Evolutionary conservation across 2,113 vertebrate species (phyloP).

Genomic region (Salvator merianae): DNA sequence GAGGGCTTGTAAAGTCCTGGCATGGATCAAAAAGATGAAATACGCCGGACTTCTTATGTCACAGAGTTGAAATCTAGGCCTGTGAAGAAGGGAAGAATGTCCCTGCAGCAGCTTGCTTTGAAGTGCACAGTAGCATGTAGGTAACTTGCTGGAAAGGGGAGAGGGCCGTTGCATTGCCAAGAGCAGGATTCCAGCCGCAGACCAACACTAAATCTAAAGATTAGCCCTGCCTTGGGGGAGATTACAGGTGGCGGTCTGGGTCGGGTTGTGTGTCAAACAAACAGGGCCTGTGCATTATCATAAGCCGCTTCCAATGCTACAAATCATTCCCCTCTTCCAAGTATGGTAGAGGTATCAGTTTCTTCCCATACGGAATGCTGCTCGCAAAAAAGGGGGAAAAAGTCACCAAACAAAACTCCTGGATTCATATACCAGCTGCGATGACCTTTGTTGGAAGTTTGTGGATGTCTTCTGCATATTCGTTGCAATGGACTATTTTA

Average conservation of each 20-base stretch:
- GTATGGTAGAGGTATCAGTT: neutral
- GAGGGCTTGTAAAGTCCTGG: neutral
- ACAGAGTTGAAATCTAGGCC: neutral
- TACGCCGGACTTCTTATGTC: no score
- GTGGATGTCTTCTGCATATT: no score
- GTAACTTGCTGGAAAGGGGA: neutral
- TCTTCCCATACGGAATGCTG: neutral
- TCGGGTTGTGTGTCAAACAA: neutral
- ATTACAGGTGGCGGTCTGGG: neutral
- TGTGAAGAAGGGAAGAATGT: neutral
- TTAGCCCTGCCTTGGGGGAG: constrained; percentile 4
- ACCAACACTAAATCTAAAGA: neutral
- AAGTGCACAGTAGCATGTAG: neutral
- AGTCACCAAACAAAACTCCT: neutral
- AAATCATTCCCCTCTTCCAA: neutral
- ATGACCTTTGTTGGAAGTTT: neutral
- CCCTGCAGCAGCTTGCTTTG: neutral
- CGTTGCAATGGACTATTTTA: no score
- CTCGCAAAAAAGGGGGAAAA: neutral
- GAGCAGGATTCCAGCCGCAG: constrained; percentile 14
- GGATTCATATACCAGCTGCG: neutral
- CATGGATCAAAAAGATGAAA: neutral
- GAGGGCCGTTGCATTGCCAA: neutral
- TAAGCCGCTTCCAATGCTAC: neutral
- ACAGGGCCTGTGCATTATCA: neutral